Conservation (phyloP, 2,113 vertebrate genomes). For the Pitta sordida region DNA sequence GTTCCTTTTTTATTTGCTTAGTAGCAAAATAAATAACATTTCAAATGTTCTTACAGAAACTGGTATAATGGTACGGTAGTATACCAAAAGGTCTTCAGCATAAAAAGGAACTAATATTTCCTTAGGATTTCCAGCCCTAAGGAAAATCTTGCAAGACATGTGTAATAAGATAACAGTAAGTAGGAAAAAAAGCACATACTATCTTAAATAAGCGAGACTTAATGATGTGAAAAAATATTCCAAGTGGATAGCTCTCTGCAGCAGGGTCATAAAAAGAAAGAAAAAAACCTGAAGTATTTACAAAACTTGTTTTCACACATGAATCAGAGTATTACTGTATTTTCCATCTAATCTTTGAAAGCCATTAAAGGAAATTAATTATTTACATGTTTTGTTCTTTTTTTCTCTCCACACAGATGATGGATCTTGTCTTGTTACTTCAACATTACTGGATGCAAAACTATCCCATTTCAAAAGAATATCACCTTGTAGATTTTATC, state of each 20-base stretch:
- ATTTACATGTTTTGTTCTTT: constrained; percentile 21
- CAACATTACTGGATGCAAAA: not conserved
- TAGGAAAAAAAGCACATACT: not conserved
- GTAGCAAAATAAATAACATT: not conserved
- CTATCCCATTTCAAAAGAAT: not conserved
- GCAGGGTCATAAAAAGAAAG: not conserved
- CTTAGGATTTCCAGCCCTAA: not conserved
- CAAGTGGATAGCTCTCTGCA: not conserved
- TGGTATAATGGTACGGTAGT: not conserved
- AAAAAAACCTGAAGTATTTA: not conserved
- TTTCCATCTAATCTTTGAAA: constrained; percentile 21
- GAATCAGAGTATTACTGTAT: not conserved
- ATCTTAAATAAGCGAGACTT: constrained; percentile 23
- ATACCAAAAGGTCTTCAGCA: not conserved
- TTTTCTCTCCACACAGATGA: not conserved
- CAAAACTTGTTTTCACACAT: not conserved
- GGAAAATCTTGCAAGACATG: not conserved
- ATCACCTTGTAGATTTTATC: not conserved
- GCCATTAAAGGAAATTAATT: constrained; percentile 45
- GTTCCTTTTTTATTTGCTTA: not conserved
- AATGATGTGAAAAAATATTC: not conserved
- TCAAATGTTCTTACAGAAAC: not conserved
- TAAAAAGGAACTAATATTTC: not conserved
- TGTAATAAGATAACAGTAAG: not conserved
- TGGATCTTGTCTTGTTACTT: not conserved